phyloP scores from a whole-genome alignment of 2,797 vertebrate genomes.

The Falco peregrinus region DNA sequence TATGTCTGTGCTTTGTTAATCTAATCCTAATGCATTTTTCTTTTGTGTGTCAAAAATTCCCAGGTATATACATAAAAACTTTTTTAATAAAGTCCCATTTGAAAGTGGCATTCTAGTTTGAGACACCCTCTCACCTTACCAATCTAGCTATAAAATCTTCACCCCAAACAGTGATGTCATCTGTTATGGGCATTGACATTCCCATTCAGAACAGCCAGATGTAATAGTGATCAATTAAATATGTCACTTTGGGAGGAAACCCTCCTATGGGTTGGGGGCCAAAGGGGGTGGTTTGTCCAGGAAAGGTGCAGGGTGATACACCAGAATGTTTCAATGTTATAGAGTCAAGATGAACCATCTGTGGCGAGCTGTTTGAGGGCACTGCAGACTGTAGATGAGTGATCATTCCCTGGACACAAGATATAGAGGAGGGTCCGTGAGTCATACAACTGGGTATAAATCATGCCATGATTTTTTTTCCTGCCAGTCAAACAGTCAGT shows the following conservation, averaged over 20 bases:
- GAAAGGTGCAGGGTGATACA: not conserved
- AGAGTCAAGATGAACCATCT: conserved; percentile 12
- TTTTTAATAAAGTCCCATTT: not conserved
- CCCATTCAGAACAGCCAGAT: not conserved
- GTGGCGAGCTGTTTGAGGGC: conserved; percentile 31
- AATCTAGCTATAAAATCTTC: not conserved
- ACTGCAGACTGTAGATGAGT: conserved; percentile 37
- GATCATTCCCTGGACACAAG: conserved; percentile 42
- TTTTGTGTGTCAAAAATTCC: not conserved
- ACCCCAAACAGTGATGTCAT: not conserved
- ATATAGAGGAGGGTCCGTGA: conserved; percentile 45
- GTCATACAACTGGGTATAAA: conserved; percentile 48
- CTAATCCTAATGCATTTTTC: conserved; percentile 2
- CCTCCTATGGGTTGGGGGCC: rapidly evolving
- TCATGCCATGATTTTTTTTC: conserved; percentile 6
- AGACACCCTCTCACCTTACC: not conserved
- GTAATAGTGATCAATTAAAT: not conserved
- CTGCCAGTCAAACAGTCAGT: conserved; percentile 55
- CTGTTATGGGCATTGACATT: rapidly evolving
- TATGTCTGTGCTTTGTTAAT: not conserved
- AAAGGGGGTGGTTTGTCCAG: not conserved
- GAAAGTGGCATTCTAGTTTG: not conserved
- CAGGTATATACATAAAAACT: not conserved
- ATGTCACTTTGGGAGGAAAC: not conserved
- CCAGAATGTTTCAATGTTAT: not conserved